These are phyloP conservation scores for Trogon surrucura DNA, from an alignment of 2,113 vertebrate genomes.

Conservation along the genomic window DNA sequence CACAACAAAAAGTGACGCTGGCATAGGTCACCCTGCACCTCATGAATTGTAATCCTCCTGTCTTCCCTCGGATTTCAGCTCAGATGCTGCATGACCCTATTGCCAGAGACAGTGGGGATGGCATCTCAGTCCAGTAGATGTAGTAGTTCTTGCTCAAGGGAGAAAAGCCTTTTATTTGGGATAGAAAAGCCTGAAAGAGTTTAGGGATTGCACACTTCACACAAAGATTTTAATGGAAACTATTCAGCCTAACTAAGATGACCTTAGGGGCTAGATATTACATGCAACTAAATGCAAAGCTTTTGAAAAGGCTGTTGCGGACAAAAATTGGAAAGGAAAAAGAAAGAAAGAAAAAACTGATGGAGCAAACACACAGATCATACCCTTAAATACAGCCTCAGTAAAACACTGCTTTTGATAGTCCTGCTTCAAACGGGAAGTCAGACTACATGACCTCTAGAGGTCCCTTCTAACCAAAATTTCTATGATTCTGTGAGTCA, in stretches of 20 bases:
- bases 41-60: not conserved
- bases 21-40: not conserved
- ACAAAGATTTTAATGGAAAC: not conserved
- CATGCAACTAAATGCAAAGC: not conserved
- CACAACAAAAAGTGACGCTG: not conserved
- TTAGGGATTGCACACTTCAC: not conserved
- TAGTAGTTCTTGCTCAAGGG: not conserved
- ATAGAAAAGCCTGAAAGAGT: not conserved
- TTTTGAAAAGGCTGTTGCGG: not conserved
- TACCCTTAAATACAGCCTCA: not conserved
- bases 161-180: not conserved
- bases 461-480: slow-evolving; percentile 67
- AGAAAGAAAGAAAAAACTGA: too few species aligned
- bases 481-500: not conserved
- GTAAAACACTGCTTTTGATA: not conserved
- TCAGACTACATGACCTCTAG: slow-evolving; percentile 34
- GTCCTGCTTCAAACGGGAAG: not conserved
- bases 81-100: not conserved
- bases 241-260: not conserved
- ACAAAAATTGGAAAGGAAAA: not conserved
- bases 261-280: not conserved
- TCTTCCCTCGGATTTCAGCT: not conserved
- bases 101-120: not conserved
- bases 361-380: not conserved
- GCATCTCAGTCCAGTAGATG: not conserved